Evolutionary conservation across 2,113 vertebrate genomes (phyloP).

Genomic region (Leucopternis melanops): DNA sequence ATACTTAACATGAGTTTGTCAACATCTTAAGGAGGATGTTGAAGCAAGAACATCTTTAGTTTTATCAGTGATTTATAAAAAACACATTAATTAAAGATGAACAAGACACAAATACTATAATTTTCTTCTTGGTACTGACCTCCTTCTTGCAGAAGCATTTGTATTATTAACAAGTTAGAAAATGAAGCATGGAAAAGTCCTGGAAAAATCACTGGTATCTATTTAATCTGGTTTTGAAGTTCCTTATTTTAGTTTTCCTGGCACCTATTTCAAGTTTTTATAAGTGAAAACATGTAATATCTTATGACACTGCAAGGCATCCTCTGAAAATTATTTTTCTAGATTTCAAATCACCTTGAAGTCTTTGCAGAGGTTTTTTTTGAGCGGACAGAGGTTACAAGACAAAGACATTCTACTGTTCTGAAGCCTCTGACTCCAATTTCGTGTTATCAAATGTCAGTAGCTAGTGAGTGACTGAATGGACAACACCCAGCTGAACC

Average conservation of each 20-base stretch:
- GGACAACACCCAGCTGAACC: not conserved
- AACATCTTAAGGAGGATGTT: not conserved
- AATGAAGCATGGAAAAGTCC: not conserved
- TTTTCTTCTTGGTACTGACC: not conserved
- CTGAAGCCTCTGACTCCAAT: not conserved
- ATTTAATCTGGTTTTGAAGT: conserved; percentile 9
- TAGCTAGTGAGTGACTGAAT: not conserved
- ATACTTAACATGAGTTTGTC: not conserved
- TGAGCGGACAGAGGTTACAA: not conserved
- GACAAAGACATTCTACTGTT: not conserved
- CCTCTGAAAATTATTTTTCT: not conserved
- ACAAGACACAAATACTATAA: not conserved
- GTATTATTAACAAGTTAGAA: not conserved
- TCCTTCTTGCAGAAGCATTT: not conserved
- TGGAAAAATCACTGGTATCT: conserved; percentile 7
- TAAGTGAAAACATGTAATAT: not conserved
- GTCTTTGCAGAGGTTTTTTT: not conserved
- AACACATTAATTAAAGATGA: not conserved
- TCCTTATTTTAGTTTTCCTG: conserved; percentile 14
- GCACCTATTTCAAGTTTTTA: not conserved
- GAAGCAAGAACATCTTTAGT: not conserved
- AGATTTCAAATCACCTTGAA: not conserved
- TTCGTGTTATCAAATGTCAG: not conserved
- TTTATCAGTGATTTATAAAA: not conserved
- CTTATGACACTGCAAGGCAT: not conserved